These are phyloP conservation scores for Zygogramma bicolorata DNA, from an alignment of 2,888 invertebrate species.

Conservation along the genomic window DNA sequence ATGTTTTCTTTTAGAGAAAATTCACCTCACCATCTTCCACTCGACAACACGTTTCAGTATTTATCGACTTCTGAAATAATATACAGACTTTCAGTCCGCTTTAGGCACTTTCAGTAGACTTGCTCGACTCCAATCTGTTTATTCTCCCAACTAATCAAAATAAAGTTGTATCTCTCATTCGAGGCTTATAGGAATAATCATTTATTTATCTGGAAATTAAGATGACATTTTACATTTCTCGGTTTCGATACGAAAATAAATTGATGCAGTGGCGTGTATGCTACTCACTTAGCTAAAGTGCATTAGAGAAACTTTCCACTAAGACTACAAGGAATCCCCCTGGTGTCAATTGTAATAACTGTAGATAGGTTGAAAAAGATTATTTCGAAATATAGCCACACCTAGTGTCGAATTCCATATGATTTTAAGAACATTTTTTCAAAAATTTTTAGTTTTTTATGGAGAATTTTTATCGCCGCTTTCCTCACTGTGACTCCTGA, in stretches of 20 bases:
- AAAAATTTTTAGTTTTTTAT: too few species aligned
- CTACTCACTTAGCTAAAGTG: neutral
- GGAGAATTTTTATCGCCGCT: too few species aligned
- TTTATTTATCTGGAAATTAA: slow-evolving; percentile 18
- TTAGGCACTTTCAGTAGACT: slow-evolving; percentile 31
- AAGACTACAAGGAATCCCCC: too few species aligned
- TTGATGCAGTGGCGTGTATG: neutral
- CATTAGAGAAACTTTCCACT: too few species aligned
- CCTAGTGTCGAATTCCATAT: too few species aligned
- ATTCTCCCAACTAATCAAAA: slow-evolving; percentile 37
- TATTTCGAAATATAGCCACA: too few species aligned
- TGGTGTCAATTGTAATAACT: too few species aligned
- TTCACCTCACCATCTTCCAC: slow-evolving; percentile 25
- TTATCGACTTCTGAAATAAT: slow-evolving; percentile 26
- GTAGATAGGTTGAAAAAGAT: too few species aligned
- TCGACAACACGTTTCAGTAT: slow-evolving; percentile 31
- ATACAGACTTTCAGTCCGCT: slow-evolving; percentile 35
- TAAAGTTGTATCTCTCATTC: slow-evolving; percentile 25
- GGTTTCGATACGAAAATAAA: slow-evolving; percentile 20
- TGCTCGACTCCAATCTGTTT: slow-evolving; percentile 34
- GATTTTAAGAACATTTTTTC: too few species aligned
- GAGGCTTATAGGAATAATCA: slow-evolving; percentile 17
- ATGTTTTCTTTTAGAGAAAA: slow-evolving; percentile 35
- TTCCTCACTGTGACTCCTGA: too few species aligned
- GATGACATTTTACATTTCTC: slow-evolving; percentile 27